Base-by-base conservation (phyloP, 2,797 vertebrate genomes). In the Melanotaenia maccullochi region DNA sequence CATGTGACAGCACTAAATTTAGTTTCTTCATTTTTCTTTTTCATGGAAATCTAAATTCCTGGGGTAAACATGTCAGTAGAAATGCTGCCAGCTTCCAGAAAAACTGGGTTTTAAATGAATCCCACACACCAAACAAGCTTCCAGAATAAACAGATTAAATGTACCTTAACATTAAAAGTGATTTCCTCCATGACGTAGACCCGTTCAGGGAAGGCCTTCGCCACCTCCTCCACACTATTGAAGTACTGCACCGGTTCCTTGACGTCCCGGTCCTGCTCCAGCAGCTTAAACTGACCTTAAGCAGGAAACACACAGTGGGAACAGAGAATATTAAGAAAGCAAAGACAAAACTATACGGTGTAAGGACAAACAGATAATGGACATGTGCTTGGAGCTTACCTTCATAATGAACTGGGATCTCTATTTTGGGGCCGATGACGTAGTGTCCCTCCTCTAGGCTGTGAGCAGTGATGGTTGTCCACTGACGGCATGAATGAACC, bases 131-230 rank as follows among this genome's bases (percentile, higher is more conserved):
- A 38, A 12, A 38, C 36, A 11, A 38, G 36, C 35, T 13, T 38
- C 38, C 35, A 40, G 12, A 14, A 40, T 9, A 11, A 38, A 4
- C 38, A 36, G 35, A 9, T 35, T 8, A 8, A 77, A 90, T 74
- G 79, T 93, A 99, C 98, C 97, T 99, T 99, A 89, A 99, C 97
- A 71, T 99, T 99, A 92, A 99, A 99, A 32, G 96, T 97, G 89
- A 99, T 99, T 92, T 99, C 98, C 93, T 99, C 98, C 98, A 99
- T 99, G 94, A 99, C 98, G 82, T 99, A 99, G 57, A 99, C 98
- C 78, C 97, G 95, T 69, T 99, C 98, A 83, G 98, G 98, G 94
- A 99, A 99, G 44, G 97, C 97, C 94, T 99, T 99, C 73, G 98
- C 98, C 94, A 99, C 98, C 93, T 99, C 97, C 93, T 99, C 98